Base-by-base conservation (phyloP, 64 coral and sea anemone genomes). In the Stylophora pistillata region DNA sequence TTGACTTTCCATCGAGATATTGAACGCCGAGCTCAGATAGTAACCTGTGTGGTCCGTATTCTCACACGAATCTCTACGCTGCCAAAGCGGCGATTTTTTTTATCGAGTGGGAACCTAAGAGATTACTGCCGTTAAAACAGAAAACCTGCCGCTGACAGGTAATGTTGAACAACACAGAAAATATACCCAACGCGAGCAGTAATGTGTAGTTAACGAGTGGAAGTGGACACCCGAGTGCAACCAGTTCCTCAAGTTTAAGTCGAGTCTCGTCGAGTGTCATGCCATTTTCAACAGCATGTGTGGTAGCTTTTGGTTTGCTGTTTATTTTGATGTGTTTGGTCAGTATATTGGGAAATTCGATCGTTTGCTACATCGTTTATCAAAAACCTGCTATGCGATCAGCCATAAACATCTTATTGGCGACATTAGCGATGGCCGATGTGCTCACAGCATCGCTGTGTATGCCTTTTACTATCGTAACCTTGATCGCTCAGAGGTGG, bases 361-460 rank as follows among this genome's bases (percentile, higher is more conserved):
- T 98, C 52, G 92, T 98, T 37, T 98, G 95, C 61, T 98, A 98
- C 74, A 92, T 98, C 55, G 95, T 98, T 58, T 98, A 98, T 82
- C 95, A 98, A 77, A 98, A 98, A 52, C 95, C 95, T 2, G 95
- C 95, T 1, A 98, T 98, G 95, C 92, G 95, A 75, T 98, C 95
- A 47, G 92, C 95, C 10, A 98, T 98, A 18, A 98, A 98, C 85
- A 89, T 98, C n/a, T 87, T 98, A 15, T 69, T 98, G 9, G 95
- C 95, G 29, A 98, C 89, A 3, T 70, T 98, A 18, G 95, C 95
- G 5, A 72, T 98, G 88, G 95, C 93, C 0, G 95, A 98, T 74
- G 74, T 98, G 4, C 57, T 98, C 47, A 92, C 89, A 15, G 90
- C 96, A 20, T 56, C 92, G 11, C 76, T 94, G 21, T 95, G 96